A percentile compares a stretch with the other conserved stretches of the same genome.
phyloP scores from a whole-genome alignment of 2,113 vertebrate genomes.

The Tinamus guttatus region DNA sequence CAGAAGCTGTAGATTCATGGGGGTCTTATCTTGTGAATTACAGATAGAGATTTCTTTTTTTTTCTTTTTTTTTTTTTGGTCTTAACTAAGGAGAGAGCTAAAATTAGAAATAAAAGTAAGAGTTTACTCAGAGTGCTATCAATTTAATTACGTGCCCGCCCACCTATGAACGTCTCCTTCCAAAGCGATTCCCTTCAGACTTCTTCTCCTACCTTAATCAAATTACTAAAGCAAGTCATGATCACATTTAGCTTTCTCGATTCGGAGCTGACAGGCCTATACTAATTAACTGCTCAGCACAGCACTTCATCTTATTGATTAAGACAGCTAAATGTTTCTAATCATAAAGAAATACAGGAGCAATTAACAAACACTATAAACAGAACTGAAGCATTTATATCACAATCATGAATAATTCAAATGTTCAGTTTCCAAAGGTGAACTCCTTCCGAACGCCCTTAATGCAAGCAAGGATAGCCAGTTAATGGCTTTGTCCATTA shows the following conservation, averaged over 20 bases:
- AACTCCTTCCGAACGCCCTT: background rate
- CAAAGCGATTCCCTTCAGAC: background rate
- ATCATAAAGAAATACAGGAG: background rate
- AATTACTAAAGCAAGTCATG: background rate
- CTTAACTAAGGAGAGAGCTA: background rate
- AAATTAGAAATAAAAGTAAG: accelerated
- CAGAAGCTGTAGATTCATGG: background rate
- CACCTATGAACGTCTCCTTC: background rate
- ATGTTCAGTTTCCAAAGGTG: background rate
- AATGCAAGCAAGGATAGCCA: background rate
- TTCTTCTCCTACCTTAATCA: background rate
- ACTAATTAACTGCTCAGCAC: background rate
- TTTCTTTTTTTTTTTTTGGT: background rate
- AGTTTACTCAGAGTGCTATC: background rate
- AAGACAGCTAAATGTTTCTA: constrained; percentile 1
- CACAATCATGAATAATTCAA: constrained; percentile 6
- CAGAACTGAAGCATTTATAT: background rate
- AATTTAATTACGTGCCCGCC: background rate
- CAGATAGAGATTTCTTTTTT: background rate
- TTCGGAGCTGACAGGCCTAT: background rate
- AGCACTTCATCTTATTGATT: constrained; percentile 15
- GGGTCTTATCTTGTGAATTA: background rate
- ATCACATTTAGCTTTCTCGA: background rate
- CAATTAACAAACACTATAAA: constrained; percentile 18
- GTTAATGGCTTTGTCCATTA: constrained; percentile 6